These are phyloP conservation scores for human DNA, from an alignment of 2,113 vertebrate species.

Conservation along the genomic window DNA sequence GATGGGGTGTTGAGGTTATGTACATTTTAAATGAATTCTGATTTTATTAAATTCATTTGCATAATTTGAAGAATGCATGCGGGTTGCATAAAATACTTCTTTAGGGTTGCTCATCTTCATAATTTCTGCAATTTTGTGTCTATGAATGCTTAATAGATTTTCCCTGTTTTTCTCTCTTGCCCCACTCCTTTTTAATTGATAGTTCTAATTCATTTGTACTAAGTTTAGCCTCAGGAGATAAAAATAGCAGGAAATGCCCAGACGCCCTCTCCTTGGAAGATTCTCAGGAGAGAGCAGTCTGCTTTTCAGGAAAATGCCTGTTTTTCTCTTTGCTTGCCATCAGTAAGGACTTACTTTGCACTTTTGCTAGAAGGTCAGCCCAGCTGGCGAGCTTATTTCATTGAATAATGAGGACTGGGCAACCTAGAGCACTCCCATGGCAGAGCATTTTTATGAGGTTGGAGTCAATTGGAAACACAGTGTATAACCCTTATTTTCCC, in stretches of 20 bases:
- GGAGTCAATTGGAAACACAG: neutral
- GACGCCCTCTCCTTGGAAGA: neutral
- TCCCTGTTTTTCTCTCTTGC: neutral
- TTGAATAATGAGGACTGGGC: neutral
- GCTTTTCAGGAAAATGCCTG: neutral
- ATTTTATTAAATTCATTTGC: slow-evolving; percentile 66
- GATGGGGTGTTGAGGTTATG: neutral
- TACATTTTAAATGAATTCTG: slow-evolving; percentile 53
- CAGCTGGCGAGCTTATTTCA: neutral
- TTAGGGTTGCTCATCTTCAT: slow-evolving; percentile 47
- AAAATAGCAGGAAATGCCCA: neutral
- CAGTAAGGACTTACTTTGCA: neutral
- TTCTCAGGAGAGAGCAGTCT: neutral
- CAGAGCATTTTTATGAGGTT: neutral
- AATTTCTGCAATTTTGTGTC: slow-evolving; percentile 46
- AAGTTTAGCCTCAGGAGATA: neutral
- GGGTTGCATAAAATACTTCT: slow-evolving; percentile 22
- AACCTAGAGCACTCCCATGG: neutral
- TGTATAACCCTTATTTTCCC: neutral
- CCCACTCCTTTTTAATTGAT: slow-evolving; percentile 34
- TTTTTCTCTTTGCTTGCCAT: neutral
- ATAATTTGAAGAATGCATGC: slow-evolving; percentile 62
- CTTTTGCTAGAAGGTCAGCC: neutral
- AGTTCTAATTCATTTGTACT: slow-evolving; percentile 8
- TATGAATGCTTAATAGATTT: slow-evolving; percentile 56